Percentiles rank a stretch among this genome's conserved stretches.
These are phyloP conservation scores for Mesitornis unicolor DNA, from an alignment of 2,113 vertebrate species.

Conservation along the genomic window DNA sequence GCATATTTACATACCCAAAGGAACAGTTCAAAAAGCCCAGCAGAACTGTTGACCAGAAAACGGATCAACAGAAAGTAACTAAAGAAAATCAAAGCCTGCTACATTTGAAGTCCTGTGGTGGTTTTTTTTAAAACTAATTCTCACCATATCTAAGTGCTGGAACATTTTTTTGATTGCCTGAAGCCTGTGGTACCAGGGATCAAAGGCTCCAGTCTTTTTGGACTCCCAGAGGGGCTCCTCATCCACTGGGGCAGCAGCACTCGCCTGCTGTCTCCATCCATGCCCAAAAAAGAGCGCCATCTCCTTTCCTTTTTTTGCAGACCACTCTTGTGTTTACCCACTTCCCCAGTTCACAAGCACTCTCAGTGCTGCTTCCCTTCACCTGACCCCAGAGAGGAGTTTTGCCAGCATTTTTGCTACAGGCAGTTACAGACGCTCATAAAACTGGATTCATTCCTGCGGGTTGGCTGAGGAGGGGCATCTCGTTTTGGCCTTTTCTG, in stretches of 20 bases:
- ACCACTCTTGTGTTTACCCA: neutral
- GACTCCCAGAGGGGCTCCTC: neutral
- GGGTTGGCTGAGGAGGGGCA: neutral
- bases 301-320: neutral
- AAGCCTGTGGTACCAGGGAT: accelerated
- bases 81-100: neutral
- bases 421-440: neutral
- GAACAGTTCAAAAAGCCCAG: neutral
- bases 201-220: neutral
- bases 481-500: neutral
- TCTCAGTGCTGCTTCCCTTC: neutral
- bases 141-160: neutral
- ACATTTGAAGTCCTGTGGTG: neutral
- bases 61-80: neutral
- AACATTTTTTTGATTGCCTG: accelerated
- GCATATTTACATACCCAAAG: neutral
- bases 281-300: neutral
- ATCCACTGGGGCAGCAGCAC: accelerated
- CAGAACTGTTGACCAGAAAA: neutral
- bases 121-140: neutral
- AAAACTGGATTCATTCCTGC: neutral
- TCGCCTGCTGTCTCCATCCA: accelerated
- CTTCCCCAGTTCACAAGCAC: neutral
- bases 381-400: neutral
- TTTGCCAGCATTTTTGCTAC: neutral